A percentile compares a stretch with the other conserved stretches of the same genome.
Conservation (phyloP, 2,113 vertebrate species). For the Sander vitreus region DNA sequence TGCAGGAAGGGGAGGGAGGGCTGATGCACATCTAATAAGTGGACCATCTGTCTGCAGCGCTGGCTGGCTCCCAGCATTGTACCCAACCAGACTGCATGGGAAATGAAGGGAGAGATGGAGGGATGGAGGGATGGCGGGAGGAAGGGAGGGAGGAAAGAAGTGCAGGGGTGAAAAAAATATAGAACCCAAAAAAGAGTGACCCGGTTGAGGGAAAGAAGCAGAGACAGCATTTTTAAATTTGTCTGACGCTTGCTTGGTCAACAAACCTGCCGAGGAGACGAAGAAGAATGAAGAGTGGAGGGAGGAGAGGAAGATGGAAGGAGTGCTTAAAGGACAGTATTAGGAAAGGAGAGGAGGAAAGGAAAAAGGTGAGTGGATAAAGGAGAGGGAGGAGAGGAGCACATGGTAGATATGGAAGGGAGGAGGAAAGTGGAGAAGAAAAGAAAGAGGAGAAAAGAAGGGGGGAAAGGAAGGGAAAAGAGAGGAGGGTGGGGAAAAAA, state of each 20-base stretch:
- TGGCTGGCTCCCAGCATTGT: conserved; percentile 96
- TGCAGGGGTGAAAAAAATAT: background rate
- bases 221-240: conserved; percentile 84
- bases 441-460: background rate
- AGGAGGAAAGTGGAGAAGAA: background rate
- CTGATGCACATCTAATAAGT: conserved; percentile 98
- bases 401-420: no score
- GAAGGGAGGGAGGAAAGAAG: conserved; percentile 16
- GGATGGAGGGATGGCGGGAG: conserved; percentile 38
- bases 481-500: background rate
- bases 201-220: conserved; percentile 79
- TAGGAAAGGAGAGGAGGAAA: background rate
- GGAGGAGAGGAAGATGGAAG: conserved; percentile 22
- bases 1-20: conserved; percentile 94
- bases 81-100: conserved; percentile 84
- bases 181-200: conserved; percentile 64
- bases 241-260: conserved; percentile 84
- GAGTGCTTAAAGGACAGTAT: background rate
- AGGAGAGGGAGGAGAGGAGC: background rate
- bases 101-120: conserved; percentile 65
- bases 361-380: background rate
- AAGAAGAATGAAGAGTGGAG: conserved; percentile 30
- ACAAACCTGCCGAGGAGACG: conserved; percentile 75
- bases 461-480: background rate
- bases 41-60: conserved; percentile 95